These are phyloP conservation scores for Channa striata DNA, from an alignment of 2,797 vertebrate species.

Conservation along the genomic window DNA sequence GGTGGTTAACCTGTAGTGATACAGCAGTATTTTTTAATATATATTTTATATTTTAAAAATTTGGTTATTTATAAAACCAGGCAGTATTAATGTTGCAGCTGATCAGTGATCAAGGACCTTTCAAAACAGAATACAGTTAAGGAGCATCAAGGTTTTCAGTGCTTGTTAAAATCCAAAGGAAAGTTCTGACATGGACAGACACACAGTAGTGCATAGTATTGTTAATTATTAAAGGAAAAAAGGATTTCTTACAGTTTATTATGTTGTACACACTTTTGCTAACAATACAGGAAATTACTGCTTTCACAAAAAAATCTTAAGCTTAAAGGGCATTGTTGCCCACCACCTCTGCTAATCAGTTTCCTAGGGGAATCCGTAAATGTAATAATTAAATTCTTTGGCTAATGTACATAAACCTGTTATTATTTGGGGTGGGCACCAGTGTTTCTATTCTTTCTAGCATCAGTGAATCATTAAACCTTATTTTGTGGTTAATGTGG, in stretches of 20 bases:
- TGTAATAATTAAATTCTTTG: background rate
- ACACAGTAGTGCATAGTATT: too few relatives aligned
- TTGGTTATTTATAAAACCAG: too few relatives aligned
- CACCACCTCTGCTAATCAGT: background rate
- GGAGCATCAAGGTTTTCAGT: background rate
- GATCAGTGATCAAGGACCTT: too few relatives aligned
- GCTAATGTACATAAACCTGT: background rate
- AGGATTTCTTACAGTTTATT: background rate
- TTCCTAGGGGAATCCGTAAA: background rate
- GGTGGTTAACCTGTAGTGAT: too few relatives aligned
- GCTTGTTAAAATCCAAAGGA: background rate
- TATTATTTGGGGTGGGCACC: slow-evolving; percentile 1
- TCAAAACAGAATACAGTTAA: background rate
- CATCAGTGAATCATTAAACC: background rate
- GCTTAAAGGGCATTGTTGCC: background rate
- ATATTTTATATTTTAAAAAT: too few relatives aligned
- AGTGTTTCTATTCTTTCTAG: slow-evolving; percentile 4
- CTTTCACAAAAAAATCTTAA: background rate
- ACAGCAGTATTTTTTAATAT: too few relatives aligned
- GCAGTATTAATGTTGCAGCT: too few relatives aligned
- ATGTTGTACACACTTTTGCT: background rate
- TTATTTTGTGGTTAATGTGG: background rate
- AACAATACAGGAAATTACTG: background rate
- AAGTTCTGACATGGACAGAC: background rate
- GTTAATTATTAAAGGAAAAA: too few relatives aligned